Conservation (phyloP, 64 coral and sea anemone species). For the Trachythela sp. region DNA sequence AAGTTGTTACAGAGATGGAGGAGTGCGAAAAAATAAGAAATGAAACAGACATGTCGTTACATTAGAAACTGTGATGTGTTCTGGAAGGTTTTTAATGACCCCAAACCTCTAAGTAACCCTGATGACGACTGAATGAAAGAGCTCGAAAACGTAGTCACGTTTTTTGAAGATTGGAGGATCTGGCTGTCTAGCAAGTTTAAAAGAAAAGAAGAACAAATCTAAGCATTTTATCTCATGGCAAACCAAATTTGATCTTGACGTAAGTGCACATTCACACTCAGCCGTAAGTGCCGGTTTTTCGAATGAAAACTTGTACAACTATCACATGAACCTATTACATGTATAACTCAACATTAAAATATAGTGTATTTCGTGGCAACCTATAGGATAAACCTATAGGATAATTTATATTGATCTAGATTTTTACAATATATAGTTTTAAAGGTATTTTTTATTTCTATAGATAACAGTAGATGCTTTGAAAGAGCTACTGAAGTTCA, state of each 20-base stretch:
- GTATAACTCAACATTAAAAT: too few species aligned
- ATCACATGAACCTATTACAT: too few species aligned
- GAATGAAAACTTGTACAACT: too few species aligned
- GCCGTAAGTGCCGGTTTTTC: not conserved
- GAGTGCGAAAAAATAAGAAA: not conserved
- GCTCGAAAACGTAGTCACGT: not conserved
- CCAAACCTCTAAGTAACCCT: not conserved
- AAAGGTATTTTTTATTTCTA: not conserved
- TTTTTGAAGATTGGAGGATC: slow-evolving; percentile 6
- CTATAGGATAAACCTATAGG: not conserved
- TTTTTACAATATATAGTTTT: not conserved
- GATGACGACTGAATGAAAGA: not conserved
- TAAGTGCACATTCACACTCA: not conserved
- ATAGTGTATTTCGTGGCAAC: not conserved
- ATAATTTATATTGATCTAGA: not conserved
- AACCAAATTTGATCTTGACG: slow-evolving; percentile 2
- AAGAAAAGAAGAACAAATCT: not conserved
- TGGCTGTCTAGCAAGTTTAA: not conserved
- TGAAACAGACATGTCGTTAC: not conserved
- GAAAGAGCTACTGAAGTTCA: not conserved
- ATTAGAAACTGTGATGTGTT: not conserved
- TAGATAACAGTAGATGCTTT: not conserved
- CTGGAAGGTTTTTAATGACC: not conserved
- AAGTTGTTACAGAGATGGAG: not conserved
- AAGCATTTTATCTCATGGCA: not conserved